Evolutionary conservation across 2,888 invertebrate species (phyloP), one percentile per base, ranked within the genome.

Genomic region (Helleia helle): DNA sequence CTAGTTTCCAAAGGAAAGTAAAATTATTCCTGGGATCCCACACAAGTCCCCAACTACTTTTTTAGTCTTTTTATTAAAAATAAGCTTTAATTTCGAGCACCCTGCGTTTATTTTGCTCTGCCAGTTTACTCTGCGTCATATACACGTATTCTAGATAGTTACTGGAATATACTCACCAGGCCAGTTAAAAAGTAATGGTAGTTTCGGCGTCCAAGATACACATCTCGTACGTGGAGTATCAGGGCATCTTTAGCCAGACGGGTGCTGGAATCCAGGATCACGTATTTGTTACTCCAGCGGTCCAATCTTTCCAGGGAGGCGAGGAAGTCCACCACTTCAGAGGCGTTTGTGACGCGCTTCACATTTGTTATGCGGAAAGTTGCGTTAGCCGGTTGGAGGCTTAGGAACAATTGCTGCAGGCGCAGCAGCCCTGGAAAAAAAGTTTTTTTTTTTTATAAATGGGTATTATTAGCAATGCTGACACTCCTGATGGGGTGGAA

Each of bases 101-200:
- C n/a, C n/a, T n/a, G n/a, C n/a, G n/a, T n/a, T n/a, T n/a, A n/a
- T n/a, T n/a, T n/a, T n/a, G n/a, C n/a, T n/a, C n/a, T n/a, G n/a
- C n/a, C n/a, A n/a, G n/a, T n/a, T n/a, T n/a, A n/a, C n/a, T n/a
- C n/a, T n/a, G n/a, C n/a, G n/a, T n/a, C n/a, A n/a, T n/a, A n/a
- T n/a, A n/a, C n/a, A n/a, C n/a, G n/a, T n/a, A n/a, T n/a, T n/a
- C n/a, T n/a, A n/a, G n/a, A n/a, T n/a, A n/a, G n/a, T n/a, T n/a
- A n/a, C n/a, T n/a, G n/a, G n/a, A n/a, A n/a, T n/a, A 42, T 59
- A 88, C 93, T 92, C 75, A 96, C 95, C 88, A 96, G 84, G 59
- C 95, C 95, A 59, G 93, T 94, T 41, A 96, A 87, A 46, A 96
- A 88, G 77, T 96, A 96, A 73, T 96, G 96, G 79, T 95, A 96